These are phyloP conservation scores for Pterois miles DNA, from an alignment of 2,797 vertebrate genomes.

Conservation along the genomic window DNA sequence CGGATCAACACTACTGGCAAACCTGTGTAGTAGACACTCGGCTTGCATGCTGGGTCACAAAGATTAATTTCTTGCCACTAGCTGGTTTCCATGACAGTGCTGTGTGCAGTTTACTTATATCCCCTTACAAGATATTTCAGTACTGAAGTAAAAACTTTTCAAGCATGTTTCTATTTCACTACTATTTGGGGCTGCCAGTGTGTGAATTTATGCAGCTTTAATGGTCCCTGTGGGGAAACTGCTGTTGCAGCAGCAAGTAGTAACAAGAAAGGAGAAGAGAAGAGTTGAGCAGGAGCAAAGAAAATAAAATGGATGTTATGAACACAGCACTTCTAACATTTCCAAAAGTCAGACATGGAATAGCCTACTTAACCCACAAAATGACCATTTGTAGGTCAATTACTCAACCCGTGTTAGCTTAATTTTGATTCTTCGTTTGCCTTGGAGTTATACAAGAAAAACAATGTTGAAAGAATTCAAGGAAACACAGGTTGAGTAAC, in stretches of 20 bases:
- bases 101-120: constrained; percentile 26
- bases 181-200: constrained; percentile 48
- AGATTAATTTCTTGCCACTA: not conserved
- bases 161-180: constrained; percentile 44
- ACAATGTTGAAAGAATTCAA: not conserved
- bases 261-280: constrained; percentile 40
- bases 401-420: not conserved
- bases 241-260: constrained; percentile 47
- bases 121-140: constrained; percentile 32
- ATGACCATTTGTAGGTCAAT: not conserved
- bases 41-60: constrained; percentile 17
- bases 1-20: not conserved
- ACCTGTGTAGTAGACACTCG: not conserved
- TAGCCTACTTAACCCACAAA: not conserved
- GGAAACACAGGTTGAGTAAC: not conserved
- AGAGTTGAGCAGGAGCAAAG: constrained; percentile 41
- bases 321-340: constrained; percentile 58
- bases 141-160: constrained; percentile 36
- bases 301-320: constrained; percentile 54
- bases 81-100: constrained; percentile 1
- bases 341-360: constrained; percentile 17
- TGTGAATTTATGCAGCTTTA: constrained; percentile 62
- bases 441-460: not conserved
- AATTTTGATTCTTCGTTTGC: no score
- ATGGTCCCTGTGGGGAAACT: constrained; percentile 67